Percentiles rank a stretch among this genome's conserved stretches.
phyloP scores from a whole-genome alignment of 1,140 invertebrate genomes.

The Pseudomyrmex sp. region DNA sequence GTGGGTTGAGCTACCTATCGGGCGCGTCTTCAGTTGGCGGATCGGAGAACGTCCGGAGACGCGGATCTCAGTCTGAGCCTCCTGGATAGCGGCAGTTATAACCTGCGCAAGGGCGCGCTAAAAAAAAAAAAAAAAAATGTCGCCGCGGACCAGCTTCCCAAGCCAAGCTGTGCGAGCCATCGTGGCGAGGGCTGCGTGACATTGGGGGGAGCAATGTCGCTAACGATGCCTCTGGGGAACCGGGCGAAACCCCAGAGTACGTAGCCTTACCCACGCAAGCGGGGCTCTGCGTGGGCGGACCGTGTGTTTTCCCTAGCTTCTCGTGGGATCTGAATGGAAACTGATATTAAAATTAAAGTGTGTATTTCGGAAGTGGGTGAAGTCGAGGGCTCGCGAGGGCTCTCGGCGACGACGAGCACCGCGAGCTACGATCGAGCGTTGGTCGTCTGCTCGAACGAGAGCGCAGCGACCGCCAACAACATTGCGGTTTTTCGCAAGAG shows the following conservation, averaged over 20 bases:
- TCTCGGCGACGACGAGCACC: background rate
- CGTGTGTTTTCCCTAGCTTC: background rate
- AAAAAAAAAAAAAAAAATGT: background rate
- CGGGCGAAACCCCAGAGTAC: background rate
- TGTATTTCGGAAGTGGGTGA: background rate
- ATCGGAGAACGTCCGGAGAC: too few relatives aligned
- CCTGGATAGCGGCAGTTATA: slow-evolving; percentile 8
- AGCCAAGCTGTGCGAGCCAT: background rate
- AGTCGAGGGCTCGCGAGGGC: background rate
- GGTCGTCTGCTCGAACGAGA: background rate
- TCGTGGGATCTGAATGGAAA: slow-evolving; percentile 18
- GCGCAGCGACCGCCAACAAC: background rate
- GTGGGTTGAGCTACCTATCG: too few relatives aligned
- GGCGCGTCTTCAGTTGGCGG: too few relatives aligned
- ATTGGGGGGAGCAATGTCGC: slow-evolving; percentile 7
- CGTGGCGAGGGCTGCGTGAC: background rate
- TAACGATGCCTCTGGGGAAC: slow-evolving; percentile 8
- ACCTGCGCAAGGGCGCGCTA: too few relatives aligned
- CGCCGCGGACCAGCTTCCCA: background rate
- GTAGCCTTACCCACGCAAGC: background rate
- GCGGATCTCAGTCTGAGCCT: too few relatives aligned
- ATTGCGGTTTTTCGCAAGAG: too few relatives aligned
- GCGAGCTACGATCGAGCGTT: background rate
- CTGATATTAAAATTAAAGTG: background rate
- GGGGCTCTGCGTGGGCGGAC: background rate